Base-by-base conservation (phyloP, 2,113 vertebrate genomes). In the Pollimyrus isidori region DNA sequence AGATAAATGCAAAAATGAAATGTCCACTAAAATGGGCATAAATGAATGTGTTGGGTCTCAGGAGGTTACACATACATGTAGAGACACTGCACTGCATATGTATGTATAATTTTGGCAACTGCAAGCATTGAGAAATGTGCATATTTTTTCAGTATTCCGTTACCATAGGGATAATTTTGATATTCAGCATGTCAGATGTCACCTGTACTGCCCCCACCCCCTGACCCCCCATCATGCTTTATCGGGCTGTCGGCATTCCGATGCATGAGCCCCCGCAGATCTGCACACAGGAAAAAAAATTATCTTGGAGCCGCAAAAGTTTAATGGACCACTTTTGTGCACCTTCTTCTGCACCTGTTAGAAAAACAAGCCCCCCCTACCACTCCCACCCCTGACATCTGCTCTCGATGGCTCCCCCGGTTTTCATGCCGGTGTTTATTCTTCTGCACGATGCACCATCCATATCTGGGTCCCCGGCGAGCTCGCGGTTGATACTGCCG, bases 341-440 rank as follows among this genome's bases (percentile, higher is more conserved):
- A 48, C 53, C 26, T 84, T 53, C n/a, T 46, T 89, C 82, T 83
- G 73, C 85, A 89, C 86, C 86, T 87, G 88, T 89, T 87, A 84
- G 30, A 83, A 58, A 52, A 52, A 86, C 49, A 53, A 30, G n/a
- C 50, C 85, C 15, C 42, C 58, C 50, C 62, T 11, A 6, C 82
- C 62, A 35, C 23, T 17, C 69, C 69, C 30, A 19, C 35, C 35
- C 69, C n/a, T 80, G n/a, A 52, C 86, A 88, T 91, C 88, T 89
- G 86, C 73, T 83, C 62, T 89, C 9, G 52, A 88, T 91, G 84
- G 62, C 30, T 53, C 56, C 88, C 65, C 49, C 10, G 42, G n/a
- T 85, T 62, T 87, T 65, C 45, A 88, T 62, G 88, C 73, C 13
- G 15, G 50, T 50, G 53, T 69, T 82, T 87, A 46, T 89, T 84